These are phyloP conservation scores for Ailurus styani DNA, from an alignment of 2,113 vertebrate genomes.

Conservation along the genomic window DNA sequence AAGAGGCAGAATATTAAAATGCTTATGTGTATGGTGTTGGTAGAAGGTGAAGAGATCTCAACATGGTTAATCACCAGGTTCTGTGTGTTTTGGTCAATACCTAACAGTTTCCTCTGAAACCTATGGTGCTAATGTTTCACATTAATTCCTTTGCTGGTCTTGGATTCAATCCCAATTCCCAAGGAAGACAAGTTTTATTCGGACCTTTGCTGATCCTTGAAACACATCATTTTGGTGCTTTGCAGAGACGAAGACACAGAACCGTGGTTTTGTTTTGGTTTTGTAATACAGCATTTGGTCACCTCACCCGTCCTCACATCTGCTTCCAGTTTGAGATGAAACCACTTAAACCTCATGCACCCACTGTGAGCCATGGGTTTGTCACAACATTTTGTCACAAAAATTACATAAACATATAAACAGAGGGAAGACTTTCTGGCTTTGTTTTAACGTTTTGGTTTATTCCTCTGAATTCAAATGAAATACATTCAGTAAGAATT, in stretches of 20 bases:
- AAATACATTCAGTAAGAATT: neutral
- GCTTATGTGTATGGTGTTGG: neutral
- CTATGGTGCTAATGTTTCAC: neutral
- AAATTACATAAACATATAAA: constrained; percentile 27
- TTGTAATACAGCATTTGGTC: constrained; percentile 52
- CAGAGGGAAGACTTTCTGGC: neutral
- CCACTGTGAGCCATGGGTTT: constrained; percentile 22
- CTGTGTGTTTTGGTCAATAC: neutral
- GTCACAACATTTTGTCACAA: constrained; percentile 49
- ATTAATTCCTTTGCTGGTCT: neutral
- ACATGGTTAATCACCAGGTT: neutral
- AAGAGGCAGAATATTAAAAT: neutral
- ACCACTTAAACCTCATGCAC: constrained; percentile 33
- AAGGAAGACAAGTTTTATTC: constrained; percentile 18
- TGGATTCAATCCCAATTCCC: neutral
- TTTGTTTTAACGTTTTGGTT: constrained; percentile 39
- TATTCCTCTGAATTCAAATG: constrained; percentile 6
- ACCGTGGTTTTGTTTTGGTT: constrained; percentile 56
- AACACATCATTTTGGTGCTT: constrained; percentile 50
- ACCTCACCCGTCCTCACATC: constrained; percentile 31
- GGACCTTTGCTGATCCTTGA: constrained; percentile 25
- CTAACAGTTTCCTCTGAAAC: neutral
- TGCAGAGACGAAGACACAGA: constrained; percentile 8
- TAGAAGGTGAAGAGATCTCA: neutral
- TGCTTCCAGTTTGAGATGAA: constrained; percentile 46